Evolutionary conservation across 2,113 vertebrate species (phyloP).

Genomic region (Brachirus orientalis): DNA sequence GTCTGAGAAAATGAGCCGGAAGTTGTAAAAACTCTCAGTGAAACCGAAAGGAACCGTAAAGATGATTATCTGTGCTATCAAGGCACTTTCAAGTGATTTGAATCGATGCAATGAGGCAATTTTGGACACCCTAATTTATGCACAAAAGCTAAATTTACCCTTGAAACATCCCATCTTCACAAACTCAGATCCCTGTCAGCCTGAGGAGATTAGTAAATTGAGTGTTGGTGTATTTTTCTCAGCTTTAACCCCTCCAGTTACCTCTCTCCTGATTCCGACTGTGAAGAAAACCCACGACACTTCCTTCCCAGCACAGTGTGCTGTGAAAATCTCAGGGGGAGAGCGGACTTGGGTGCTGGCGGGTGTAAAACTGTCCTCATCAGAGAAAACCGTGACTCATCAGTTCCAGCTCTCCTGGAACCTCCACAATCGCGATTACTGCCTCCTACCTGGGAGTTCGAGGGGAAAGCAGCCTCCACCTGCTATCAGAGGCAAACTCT

Average conservation of each 20-base stretch:
- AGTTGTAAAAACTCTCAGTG: too few species aligned
- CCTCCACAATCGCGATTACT: conserved; percentile 48
- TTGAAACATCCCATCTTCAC: neutral
- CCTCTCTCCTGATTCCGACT: conserved; percentile 31
- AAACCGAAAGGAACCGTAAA: neutral
- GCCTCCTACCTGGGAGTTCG: conserved; percentile 29
- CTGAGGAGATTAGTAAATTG: conserved; percentile 17
- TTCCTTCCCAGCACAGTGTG: conserved; percentile 22
- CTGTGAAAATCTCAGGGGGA: conserved; percentile 29
- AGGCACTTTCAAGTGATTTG: too few species aligned
- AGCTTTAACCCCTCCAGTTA: conserved; percentile 34
- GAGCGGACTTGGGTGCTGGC: conserved; percentile 32
- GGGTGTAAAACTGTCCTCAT: conserved; percentile 28
- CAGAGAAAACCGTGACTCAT: conserved; percentile 64
- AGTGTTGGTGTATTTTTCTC: conserved; percentile 36
- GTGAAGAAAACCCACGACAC: conserved; percentile 4
- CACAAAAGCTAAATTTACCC: neutral
- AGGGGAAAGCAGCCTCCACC: conserved; percentile 50
- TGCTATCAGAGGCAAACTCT: conserved; percentile 49
- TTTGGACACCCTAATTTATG: neutral
- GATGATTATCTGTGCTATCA: neutral
- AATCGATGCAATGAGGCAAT: neutral
- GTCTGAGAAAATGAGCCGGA: too few species aligned
- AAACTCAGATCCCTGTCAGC: conserved; percentile 13
- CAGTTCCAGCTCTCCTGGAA: conserved; percentile 28